Conservation (phyloP, 2,797 vertebrate species). For the Cossypha caffra region DNA sequence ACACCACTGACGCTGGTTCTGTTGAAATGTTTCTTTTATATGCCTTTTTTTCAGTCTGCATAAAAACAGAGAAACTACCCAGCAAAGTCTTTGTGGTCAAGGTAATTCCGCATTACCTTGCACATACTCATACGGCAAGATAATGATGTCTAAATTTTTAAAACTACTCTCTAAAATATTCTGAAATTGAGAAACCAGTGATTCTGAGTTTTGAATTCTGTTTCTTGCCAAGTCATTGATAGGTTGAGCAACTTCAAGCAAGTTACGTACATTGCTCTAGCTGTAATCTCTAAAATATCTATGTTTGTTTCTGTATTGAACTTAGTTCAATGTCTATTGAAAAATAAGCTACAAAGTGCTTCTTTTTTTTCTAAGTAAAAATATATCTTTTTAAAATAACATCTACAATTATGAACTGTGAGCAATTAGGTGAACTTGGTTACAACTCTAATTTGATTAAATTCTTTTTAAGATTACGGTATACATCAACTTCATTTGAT, state of each 20-base stretch:
- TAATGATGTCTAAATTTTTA: background rate
- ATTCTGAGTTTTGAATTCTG: background rate
- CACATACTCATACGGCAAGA: background rate
- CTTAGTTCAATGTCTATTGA: background rate
- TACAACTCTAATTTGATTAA: background rate
- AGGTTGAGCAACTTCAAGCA: background rate
- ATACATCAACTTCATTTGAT: background rate
- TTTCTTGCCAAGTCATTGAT: background rate
- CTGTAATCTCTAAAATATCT: background rate
- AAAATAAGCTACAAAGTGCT: background rate
- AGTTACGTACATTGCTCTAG: background rate
- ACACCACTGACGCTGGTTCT: background rate
- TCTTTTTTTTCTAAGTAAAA: background rate
- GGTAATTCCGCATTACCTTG: background rate
- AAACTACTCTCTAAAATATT: background rate
- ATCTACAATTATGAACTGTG: background rate
- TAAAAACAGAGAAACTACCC: background rate
- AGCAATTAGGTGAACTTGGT: background rate
- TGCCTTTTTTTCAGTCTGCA: background rate
- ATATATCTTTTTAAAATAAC: background rate
- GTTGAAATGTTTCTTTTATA: background rate
- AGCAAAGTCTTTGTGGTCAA: background rate
- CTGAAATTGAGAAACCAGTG: background rate
- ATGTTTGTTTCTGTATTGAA: background rate
- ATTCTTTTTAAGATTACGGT: background rate